Base-by-base conservation (phyloP, 1,140 invertebrate genomes). In the Diachasmimorpha longicaudata region DNA sequence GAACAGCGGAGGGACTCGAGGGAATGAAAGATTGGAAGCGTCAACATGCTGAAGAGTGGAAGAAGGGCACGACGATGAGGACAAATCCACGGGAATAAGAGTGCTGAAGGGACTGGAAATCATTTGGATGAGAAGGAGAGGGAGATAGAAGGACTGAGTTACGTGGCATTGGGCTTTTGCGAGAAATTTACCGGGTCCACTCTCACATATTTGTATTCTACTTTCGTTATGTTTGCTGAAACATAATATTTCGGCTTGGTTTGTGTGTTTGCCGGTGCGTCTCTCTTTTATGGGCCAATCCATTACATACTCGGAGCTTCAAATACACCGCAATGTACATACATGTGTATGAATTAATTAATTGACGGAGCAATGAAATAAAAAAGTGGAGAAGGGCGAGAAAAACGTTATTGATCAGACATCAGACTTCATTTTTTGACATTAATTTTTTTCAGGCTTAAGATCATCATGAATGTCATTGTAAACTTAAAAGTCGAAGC, bases 131-230 rank as follows among this genome's bases (percentile, higher is more conserved):
- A 58, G 9, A 23, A 11, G 21, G 13, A 25, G 58, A 63, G 11
- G 13, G 21, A 19, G 23, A 31, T 9, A 63, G 23, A 2, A 63
- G 14, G 9, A 14, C 23, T 13, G 19, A 63, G 23, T 63, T 25
- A 21, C 19, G 52, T 58, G 44, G 44, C n/a, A 46, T 21, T 58
- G 52, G n/a, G 8, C 23, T 63, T 63, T 14, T 8, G 10, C 58
- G 23, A 63, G 58, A 63, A 23, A 63, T 16, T 13, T 16, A 58
- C 52, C 6, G 36, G 25, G 23, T 68, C 31, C 66, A 68, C 55
- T 16, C 36, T 37, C 72, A 79, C 75, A 77, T 79, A 79, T 79
- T 79, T 79, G 78, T 72, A 79, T 77, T 79, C 75, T 77, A 79
- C 78, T 79, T 58, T 79, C 46, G 78, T 77, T 25, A 23, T 74